Base-by-base conservation (phyloP, 1,140 invertebrate species). In the Halesus radiatus region DNA sequence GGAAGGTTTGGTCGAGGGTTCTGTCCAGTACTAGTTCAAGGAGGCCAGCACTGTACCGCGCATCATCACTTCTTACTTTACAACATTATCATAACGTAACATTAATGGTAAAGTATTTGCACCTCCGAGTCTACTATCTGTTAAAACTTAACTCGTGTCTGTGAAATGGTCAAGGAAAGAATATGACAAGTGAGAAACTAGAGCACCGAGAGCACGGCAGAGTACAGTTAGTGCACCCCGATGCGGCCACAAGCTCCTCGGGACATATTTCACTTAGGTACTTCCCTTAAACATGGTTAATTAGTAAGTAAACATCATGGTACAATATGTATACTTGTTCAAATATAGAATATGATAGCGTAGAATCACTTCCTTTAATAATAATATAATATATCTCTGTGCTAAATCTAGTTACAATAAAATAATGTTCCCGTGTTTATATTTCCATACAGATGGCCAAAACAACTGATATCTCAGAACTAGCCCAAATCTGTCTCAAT, bases 371-470 rank as follows among this genome's bases (percentile, higher is more conserved):
- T 70, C 29, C 60, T 45, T 78, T 53, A 68, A 78, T 82, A 81
- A 22, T 79, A 79, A 82, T 82, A 22, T 79, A 79, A 82, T 82
- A 82, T 79, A 79, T 79, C 80, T 83, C 82, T 81, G 80, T 79
- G 62, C 66, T 79, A 82, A 80, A 74, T 53, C 80, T 82, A 84
- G 54, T 80, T 84, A 78, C 78, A 82, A 68, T 82, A 84, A 84
- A 81, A 84, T 80, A 84, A 79, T 72, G 83, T 76, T 84, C 83
- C 83, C 83, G 78, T 78, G 52, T 84, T 64, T 84, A 78, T 84
- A 78, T 84, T 79, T 79, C 53, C 66, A 26, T 76, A 76, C 54
- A 78, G 56, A 81, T 70, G 53, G 20, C 56, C 54, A n/a, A 72
- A 72, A 72, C 50, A 78, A 81, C 37, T 75, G 76, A 80, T 66